A percentile compares a stretch with the other conserved stretches of the same genome.
Conservation (phyloP, 2,888 invertebrate genomes). For the Machimus atricapillus region DNA sequence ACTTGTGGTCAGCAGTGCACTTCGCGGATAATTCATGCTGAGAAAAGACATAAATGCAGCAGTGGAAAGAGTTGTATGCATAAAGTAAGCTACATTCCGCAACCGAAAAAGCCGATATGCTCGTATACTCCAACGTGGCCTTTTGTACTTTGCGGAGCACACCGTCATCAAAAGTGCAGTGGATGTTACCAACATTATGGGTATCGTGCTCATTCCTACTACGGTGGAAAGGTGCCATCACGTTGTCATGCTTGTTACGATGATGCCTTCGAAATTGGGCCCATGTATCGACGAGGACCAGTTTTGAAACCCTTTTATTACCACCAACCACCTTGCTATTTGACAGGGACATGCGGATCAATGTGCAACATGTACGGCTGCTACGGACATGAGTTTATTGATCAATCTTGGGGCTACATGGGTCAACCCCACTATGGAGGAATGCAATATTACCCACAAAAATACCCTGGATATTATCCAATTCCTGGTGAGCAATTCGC, state of each 20-base stretch:
- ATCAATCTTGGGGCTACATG: constrained; percentile 39
- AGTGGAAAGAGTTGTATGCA: constrained; percentile 25
- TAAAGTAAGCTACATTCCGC: constrained; percentile 45
- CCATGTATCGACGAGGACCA: constrained; percentile 46
- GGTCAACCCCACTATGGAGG: background rate
- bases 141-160: constrained; percentile 46
- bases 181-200: constrained; percentile 49
- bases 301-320: constrained; percentile 44
- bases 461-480: background rate
- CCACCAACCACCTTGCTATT: constrained; percentile 46
- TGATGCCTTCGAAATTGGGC: constrained; percentile 46
- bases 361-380: constrained; percentile 40
- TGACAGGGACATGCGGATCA: constrained; percentile 43
- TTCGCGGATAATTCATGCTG: constrained; percentile 55
- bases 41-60: constrained; percentile 9
- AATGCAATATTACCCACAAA: background rate
- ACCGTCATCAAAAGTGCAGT: constrained; percentile 39
- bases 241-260: constrained; percentile 46
- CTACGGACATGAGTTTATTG: constrained; percentile 33
- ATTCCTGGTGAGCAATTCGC: background rate
- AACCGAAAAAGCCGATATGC: constrained; percentile 44
- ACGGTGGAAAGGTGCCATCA: constrained; percentile 25
- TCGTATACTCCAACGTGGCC: constrained; percentile 46
- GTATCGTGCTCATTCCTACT: constrained; percentile 39
- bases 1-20: constrained; percentile 57